Base-by-base conservation (phyloP, 2,113 vertebrate species). In the Martes martes region DNA sequence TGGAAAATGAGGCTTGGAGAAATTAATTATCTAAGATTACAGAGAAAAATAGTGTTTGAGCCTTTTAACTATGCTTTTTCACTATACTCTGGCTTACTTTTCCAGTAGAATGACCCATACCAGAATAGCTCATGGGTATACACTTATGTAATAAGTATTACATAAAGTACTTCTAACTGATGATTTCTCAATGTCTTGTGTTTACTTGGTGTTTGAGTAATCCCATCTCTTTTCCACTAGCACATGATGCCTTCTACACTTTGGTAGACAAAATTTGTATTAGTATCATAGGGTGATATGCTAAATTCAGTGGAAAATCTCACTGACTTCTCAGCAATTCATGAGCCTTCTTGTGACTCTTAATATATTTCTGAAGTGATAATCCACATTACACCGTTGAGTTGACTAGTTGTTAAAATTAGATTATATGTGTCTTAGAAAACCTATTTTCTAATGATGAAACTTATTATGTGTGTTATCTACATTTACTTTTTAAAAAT, bases 141-240 rank as follows among this genome's bases (percentile, higher is more conserved):
- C 6, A 4, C 1, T 61, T 28, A 45, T 7, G 23, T 5, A 83
- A 18, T 28, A 83, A n/a, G 6, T 4, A 23, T 65, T 47, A 73
- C 8, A 26, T 42, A 28, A 47, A 2, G 4, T 16, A 28, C 2
- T 55, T 24, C 18, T 57, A 4, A 31, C 7, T 9, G 1, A 1
- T 59, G 13, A 21, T 4, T 36, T 36, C 11, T 45, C 59, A 57
- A 7, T 67, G 33, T 65, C 11, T 63, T 81, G 52, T 42, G 1
- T 28, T 73, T 52, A 21, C 15, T 13, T 73, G 26, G 21, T 23
- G 50, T 45, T 80, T 80, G 15, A 71, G 6, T 36, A 31, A 73
- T 11, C 16, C 28, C 14, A 10, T 82, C 7, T 91, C 13, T 81
- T 4, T 76, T 47, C 52, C 31, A 36, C 11, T 45, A 57, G 18